Evolutionary conservation across 2,797 vertebrate species (phyloP).

Genomic region (Botia almorhae): DNA sequence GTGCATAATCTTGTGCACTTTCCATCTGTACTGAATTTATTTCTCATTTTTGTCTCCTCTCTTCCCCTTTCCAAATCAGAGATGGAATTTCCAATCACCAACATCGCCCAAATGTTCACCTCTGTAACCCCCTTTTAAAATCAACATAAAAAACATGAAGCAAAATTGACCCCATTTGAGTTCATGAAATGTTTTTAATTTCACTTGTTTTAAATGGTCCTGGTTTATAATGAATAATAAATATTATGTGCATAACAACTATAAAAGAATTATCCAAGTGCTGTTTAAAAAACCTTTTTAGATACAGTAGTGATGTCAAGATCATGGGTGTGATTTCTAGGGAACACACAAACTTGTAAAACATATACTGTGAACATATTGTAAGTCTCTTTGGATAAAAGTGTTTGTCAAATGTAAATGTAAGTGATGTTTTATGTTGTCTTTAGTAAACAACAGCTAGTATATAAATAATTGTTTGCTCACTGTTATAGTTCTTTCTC

Average conservation of each 20-base stretch:
- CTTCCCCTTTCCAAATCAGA: slow-evolving; percentile 60
- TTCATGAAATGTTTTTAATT: background rate
- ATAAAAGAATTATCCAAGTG: too few species aligned
- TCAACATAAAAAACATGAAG: background rate
- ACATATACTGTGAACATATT: background rate
- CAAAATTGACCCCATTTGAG: background rate
- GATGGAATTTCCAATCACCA: slow-evolving; percentile 63
- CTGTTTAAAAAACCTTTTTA: too few species aligned
- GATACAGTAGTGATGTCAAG: too few species aligned
- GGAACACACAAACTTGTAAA: too few species aligned
- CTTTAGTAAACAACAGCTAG: slow-evolving; percentile 64
- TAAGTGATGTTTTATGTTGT: background rate
- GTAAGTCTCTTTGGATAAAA: background rate
- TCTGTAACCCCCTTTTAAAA: background rate
- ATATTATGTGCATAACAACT: background rate
- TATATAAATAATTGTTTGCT: slow-evolving; percentile 57
- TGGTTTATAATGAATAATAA: too few species aligned
- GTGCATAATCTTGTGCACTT: slow-evolving; percentile 1
- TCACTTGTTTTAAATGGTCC: too few species aligned
- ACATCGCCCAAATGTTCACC: slow-evolving; percentile 49
- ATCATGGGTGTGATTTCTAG: too few species aligned
- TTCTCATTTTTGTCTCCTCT: background rate
- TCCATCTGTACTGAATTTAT: slow-evolving; percentile 22
- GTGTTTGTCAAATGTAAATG: background rate
- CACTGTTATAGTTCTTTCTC: background rate